phyloP scores from a whole-genome alignment of 2,888 invertebrate species.

The Acanthosepion lycidas region DNA sequence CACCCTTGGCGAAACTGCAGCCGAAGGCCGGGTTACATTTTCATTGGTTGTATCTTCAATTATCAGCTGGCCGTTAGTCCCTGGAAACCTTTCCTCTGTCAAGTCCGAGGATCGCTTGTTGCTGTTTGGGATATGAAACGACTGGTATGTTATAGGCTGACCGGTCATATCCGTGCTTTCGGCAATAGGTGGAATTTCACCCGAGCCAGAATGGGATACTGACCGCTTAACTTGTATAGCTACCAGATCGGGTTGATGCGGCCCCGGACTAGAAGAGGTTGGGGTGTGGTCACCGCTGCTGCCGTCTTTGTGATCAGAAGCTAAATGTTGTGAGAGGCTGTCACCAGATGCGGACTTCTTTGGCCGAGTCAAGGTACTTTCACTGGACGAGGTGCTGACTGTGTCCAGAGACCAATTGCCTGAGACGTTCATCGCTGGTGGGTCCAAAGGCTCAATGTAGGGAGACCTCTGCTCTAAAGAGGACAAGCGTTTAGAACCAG shows the following conservation, averaged over 20 bases:
- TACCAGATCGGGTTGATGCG: slow-evolving; percentile 74
- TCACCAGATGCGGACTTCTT: slow-evolving; percentile 67
- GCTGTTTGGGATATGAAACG: slow-evolving; percentile 77
- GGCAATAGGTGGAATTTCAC: slow-evolving; percentile 51
- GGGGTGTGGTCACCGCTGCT: slow-evolving; percentile 47
- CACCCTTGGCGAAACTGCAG: slow-evolving; percentile 86
- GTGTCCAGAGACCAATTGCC: slow-evolving; percentile 66
- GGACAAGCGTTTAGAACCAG: slow-evolving; percentile 67
- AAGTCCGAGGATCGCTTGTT: slow-evolving; percentile 69
- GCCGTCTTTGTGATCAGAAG: slow-evolving; percentile 50
- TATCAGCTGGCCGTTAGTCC: slow-evolving; percentile 44
- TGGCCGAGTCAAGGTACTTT: slow-evolving; percentile 56
- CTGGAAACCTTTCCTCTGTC: slow-evolving; percentile 51
- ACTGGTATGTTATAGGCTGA: slow-evolving; percentile 78
- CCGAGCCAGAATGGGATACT: slow-evolving; percentile 56
- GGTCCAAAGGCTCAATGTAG: slow-evolving; percentile 63
- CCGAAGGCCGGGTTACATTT: slow-evolving; percentile 49
- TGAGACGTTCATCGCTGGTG: slow-evolving; percentile 59
- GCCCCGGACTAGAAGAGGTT: slow-evolving; percentile 53
- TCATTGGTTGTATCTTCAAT: slow-evolving; percentile 39
- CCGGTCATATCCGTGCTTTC: slow-evolving; percentile 58
- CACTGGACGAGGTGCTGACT: slow-evolving; percentile 57
- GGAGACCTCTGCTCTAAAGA: slow-evolving; percentile 61
- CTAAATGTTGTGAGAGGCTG: slow-evolving; percentile 56
- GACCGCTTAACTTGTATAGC: slow-evolving; percentile 73